Percentiles rank a stretch among this genome's conserved stretches.
Conservation (phyloP, 2,797 vertebrate species). For the Notoglanidium macrostoma region DNA sequence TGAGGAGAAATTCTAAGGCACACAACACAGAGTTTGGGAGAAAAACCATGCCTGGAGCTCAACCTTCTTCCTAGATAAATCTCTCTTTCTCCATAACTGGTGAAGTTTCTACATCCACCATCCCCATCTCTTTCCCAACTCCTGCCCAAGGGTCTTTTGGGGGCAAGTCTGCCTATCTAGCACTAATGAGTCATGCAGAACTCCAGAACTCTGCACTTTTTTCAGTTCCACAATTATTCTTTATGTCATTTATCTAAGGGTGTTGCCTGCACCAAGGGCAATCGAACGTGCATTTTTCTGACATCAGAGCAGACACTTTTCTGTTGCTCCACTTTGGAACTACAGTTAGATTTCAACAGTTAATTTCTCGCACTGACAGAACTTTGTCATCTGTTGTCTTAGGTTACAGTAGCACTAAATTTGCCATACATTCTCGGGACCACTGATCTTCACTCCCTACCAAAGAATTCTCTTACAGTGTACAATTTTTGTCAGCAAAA, state of each 20-base stretch:
- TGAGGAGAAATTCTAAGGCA: not conserved
- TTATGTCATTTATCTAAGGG: not conserved
- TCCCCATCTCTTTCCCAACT: not conserved
- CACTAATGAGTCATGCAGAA: not conserved
- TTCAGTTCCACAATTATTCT: not conserved
- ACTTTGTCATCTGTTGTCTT: not conserved
- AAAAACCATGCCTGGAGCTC: not conserved
- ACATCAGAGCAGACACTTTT: not conserved
- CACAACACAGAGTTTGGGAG: not conserved
- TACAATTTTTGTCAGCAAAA: not conserved
- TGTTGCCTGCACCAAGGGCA: not conserved
- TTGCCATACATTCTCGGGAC: not conserved
- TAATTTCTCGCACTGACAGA: not conserved
- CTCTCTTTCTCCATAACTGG: not conserved
- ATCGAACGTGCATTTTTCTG: not conserved
- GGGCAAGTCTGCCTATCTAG: not conserved
- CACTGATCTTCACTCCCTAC: not conserved
- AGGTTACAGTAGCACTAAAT: not conserved
- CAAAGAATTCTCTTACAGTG: not conserved
- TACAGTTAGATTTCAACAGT: not conserved
- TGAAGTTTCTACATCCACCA: not conserved
- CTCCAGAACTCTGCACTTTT: not conserved
- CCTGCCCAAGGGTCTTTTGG: not conserved
- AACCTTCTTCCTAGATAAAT: not conserved
- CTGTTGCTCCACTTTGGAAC: not conserved